A percentile compares a stretch with the other conserved stretches of the same genome.
phyloP scores from a whole-genome alignment of 2,888 invertebrate genomes.

The Ochropleura leucogaster region DNA sequence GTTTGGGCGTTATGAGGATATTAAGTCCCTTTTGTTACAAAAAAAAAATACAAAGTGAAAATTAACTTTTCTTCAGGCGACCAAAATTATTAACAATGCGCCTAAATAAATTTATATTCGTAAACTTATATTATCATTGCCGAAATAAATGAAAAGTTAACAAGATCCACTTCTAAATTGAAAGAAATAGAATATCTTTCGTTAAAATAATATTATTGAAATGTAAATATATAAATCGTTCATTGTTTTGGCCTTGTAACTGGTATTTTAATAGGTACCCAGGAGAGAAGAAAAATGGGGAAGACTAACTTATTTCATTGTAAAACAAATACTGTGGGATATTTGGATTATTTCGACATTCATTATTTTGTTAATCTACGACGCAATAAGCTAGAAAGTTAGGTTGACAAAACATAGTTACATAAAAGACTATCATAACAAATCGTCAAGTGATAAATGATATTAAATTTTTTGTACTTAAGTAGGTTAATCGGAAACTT shows the following conservation, averaged over 20 bases:
- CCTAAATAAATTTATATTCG: not conserved
- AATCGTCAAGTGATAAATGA: not conserved
- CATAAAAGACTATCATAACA: not conserved
- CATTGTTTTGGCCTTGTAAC: conserved; percentile 4
- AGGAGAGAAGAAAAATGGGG: not conserved
- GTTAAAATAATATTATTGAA: conserved; percentile 8
- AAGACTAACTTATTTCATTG: not conserved
- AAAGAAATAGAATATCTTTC: conserved; percentile 3
- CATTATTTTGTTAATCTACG: not conserved
- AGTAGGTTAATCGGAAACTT: not conserved
- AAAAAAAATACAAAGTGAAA: not conserved
- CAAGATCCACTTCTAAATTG: not conserved
- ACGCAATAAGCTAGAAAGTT: not conserved
- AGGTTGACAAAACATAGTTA: not conserved
- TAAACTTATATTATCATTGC: too few species aligned
- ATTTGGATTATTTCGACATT: not conserved
- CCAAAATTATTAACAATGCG: not conserved
- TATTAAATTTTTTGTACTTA: not conserved
- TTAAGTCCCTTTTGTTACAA: not conserved
- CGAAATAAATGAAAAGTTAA: conserved; percentile 28
- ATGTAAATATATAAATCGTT: conserved; percentile 14
- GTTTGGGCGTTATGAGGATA: too few species aligned
- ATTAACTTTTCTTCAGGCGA: not conserved
- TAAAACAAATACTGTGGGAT: conserved; percentile 12
- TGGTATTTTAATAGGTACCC: conserved; percentile 4